Base-by-base conservation (phyloP, 2,888 invertebrate species). In the Rhagium mordax region DNA sequence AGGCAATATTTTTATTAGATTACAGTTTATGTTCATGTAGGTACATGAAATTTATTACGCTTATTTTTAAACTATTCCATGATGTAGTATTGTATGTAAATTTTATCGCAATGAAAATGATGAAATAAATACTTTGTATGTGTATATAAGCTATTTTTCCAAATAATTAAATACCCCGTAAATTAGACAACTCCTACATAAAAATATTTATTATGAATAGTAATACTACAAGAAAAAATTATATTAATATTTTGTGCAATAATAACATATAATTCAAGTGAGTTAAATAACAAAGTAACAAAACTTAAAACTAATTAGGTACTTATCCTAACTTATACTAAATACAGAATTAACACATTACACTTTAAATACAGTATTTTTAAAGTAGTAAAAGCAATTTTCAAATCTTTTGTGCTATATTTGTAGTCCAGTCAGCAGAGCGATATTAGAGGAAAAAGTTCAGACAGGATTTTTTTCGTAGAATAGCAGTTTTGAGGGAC, bases 31-130 rank as follows among this genome's bases (percentile, higher is more conserved):
- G 20, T 47, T 27, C 15, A 6, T 60, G 47, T 60, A 60, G 15
- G 21, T 47, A 41, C n/a, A 41, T 41, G 41, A 41, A 41, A 61
- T n/a, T 47, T 61, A 41, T 47, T 61, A 61, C 47, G 61, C 47
- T 61, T 61, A 60, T 61, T 61, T 61, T 61, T 61, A 21, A 47
- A 61, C n/a, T 21, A 41, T n/a, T 41, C 3, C 41, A n/a, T n/a
- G n/a, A n/a, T n/a, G n/a, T 41, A 41, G 13, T 41, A 13, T 41
- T 41, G n/a, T n/a, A 4, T 41, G 41, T n/a, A 10, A 41, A n/a
- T 41, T 41, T 13, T n/a, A 41, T 41, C n/a, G n/a, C n/a, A 15
- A 2, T n/a, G n/a, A n/a, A 41, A n/a, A n/a, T 13, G 4, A 41
- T 41, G 10, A 41, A 41, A 41, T 41, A 41, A 10, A 41, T n/a